Evolutionary conservation across 2,888 invertebrate species (phyloP).

Genomic region (Hedya salicella): DNA sequence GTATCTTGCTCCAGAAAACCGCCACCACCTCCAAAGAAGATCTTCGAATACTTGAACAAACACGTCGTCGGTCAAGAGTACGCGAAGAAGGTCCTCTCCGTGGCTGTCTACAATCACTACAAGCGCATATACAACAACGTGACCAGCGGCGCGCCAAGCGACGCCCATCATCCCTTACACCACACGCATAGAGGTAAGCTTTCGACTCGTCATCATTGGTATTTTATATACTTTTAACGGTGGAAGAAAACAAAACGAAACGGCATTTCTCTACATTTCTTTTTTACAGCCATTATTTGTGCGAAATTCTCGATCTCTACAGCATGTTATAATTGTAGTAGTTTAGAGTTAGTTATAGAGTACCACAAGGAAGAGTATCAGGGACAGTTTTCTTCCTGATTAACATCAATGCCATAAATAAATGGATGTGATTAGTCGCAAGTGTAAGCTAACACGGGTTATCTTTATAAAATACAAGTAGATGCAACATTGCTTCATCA

Average conservation of each 20-base stretch:
- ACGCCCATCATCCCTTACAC: constrained; percentile 88
- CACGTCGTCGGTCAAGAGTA: constrained; percentile 99
- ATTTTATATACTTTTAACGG: too few relatives aligned
- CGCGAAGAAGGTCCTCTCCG: constrained; percentile 98
- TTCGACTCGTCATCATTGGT: neutral
- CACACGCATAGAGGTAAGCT: constrained; percentile 89
- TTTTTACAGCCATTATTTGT: too few relatives aligned
- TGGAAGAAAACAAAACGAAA: too few relatives aligned
- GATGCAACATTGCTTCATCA: too few relatives aligned
- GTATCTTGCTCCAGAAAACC: constrained; percentile 86
- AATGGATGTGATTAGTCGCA: too few relatives aligned
- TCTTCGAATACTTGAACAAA: constrained; percentile 97
- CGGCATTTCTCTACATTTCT: too few relatives aligned
- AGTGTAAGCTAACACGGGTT: too few relatives aligned
- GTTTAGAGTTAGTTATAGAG: neutral
- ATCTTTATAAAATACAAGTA: too few relatives aligned
- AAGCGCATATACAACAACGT: constrained; percentile 98
- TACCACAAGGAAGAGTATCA: neutral
- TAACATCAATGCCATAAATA: too few relatives aligned
- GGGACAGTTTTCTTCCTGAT: neutral
- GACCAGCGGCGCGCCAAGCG: constrained; percentile 69
- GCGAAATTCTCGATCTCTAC: too few relatives aligned
- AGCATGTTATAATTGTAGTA: too few relatives aligned
- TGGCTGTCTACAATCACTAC: constrained; percentile 99
- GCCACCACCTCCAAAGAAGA: constrained; percentile 98